A percentile compares a stretch with the other conserved stretches of the same genome.
Evolutionary conservation across 2,113 vertebrate species (phyloP).

Genomic region (Promerops cafer): DNA sequence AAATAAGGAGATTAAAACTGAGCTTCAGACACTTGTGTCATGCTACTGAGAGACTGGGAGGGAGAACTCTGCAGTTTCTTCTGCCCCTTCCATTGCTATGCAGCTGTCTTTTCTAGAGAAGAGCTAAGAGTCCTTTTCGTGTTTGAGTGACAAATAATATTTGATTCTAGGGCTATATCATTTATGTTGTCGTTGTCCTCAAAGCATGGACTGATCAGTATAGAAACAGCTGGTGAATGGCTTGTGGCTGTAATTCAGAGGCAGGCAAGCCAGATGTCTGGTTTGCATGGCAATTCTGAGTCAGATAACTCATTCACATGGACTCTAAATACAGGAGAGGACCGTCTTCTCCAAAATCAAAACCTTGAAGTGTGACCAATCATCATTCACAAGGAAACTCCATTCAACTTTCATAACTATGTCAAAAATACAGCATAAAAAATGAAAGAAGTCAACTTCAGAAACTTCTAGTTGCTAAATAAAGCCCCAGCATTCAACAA

Average conservation of each 20-base stretch:
- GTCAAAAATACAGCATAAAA: background rate
- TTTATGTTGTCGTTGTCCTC: background rate
- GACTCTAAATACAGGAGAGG: background rate
- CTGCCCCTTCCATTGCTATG: background rate
- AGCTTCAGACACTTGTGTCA: background rate
- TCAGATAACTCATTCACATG: background rate
- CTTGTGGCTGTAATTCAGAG: background rate
- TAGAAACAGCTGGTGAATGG: background rate
- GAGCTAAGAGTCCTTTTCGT: background rate
- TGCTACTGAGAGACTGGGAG: background rate
- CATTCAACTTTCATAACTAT: background rate
- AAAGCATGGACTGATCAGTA: background rate
- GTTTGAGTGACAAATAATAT: background rate
- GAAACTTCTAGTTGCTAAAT: background rate
- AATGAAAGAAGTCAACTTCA: background rate
- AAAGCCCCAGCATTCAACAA: background rate
- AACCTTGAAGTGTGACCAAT: background rate
- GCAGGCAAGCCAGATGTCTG: background rate
- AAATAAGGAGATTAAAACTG: background rate
- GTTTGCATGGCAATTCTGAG: background rate
- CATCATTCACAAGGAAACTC: background rate
- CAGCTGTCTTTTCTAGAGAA: background rate
- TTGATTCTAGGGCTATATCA: background rate
- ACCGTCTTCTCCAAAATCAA: background rate
- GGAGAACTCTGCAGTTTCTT: background rate